phyloP scores from a whole-genome alignment of 2,888 invertebrate species.

The Ormyrus nitidulus region DNA sequence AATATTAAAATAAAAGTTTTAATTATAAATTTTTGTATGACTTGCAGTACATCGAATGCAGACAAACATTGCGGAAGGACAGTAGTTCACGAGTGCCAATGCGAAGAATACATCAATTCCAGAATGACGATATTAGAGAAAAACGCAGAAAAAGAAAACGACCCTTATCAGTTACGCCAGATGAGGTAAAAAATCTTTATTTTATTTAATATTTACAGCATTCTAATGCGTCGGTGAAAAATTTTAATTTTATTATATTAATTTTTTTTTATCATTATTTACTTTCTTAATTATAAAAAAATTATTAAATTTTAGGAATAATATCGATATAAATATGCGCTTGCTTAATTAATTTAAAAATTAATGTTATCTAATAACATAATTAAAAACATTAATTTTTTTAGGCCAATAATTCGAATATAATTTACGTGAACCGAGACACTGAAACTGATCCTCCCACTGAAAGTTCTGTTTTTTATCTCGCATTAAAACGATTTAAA shows the following conservation, averaged over 20 bases:
- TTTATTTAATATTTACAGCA: background rate
- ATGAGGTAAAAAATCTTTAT: conserved; percentile 48
- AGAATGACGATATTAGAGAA: conserved; percentile 62
- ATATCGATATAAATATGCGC: no score
- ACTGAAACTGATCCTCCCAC: conserved; percentile 52
- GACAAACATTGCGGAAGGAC: conserved; percentile 81
- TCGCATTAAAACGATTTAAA: conserved; percentile 54
- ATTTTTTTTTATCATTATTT: background rate
- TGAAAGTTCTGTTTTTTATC: conserved; percentile 48
- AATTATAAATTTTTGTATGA: conserved; percentile 42
- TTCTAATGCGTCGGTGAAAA: no score
- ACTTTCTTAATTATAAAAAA: conserved; percentile 17
- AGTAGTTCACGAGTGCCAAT: conserved; percentile 81
- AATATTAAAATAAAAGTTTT: background rate
- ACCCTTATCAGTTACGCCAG: conserved; percentile 39
- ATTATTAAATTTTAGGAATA: background rate
- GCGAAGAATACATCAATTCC: conserved; percentile 77
- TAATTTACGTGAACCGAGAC: conserved; percentile 60
- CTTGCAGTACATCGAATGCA: conserved; percentile 77
- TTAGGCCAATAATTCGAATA: conserved; percentile 55
- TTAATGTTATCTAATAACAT: background rate
- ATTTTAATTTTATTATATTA: background rate
- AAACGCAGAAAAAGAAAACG: conserved; percentile 63
- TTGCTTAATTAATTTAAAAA: no score
- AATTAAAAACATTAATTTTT: conserved; percentile 1